Evolutionary conservation across 2,888 invertebrate genomes (phyloP).

Genomic region (Tipula unca): DNA sequence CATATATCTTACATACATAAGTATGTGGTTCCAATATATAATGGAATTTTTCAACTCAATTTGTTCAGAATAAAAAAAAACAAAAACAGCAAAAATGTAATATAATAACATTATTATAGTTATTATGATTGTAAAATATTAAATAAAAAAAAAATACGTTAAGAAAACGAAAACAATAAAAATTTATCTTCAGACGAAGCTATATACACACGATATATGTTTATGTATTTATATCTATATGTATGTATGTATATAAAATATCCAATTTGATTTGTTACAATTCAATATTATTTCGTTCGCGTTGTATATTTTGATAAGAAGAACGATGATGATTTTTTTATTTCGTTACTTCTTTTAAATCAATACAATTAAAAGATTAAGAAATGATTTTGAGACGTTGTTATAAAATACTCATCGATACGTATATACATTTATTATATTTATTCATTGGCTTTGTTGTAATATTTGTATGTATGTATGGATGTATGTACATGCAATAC

Average conservation of each 20-base stretch:
- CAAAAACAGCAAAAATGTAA: neutral
- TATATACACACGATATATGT: neutral
- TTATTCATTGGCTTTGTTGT: neutral
- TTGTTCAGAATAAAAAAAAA: neutral
- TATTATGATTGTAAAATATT: conserved; percentile 14
- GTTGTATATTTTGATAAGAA: neutral
- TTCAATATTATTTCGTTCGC: neutral
- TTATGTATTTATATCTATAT: neutral
- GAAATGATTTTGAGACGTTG: neutral
- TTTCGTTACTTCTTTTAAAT: neutral
- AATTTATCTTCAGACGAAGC: neutral
- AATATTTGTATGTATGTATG: no score
- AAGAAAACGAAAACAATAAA: neutral
- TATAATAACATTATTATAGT: neutral
- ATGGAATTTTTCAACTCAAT: neutral
- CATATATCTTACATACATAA: neutral
- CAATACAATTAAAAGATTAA: conserved; percentile 14
- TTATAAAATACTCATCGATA: neutral
- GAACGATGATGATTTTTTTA: conserved; percentile 8
- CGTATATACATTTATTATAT: neutral
- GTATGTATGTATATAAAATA: neutral
- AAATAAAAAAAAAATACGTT: neutral
- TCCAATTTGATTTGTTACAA: neutral
- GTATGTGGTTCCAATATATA: neutral
- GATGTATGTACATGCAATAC: no score